These are phyloP conservation scores for Cyanoderma ruficeps DNA, from an alignment of 2,113 vertebrate genomes.

Conservation along the genomic window DNA sequence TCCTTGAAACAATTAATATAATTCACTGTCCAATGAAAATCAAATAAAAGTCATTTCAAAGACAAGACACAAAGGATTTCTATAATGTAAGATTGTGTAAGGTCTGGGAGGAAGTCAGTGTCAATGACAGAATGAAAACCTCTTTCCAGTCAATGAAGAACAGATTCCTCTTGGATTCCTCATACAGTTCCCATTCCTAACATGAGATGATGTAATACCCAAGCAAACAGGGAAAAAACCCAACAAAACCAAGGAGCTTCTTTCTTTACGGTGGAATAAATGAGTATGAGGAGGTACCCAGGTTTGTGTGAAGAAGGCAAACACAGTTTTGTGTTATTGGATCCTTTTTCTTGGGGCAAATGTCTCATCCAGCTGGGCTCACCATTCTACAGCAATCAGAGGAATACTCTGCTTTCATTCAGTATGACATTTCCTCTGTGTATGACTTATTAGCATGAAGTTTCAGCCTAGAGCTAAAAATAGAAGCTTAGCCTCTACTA, in stretches of 20 bases:
- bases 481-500: neutral
- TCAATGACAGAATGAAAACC: neutral
- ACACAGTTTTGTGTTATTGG: neutral
- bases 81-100: neutral
- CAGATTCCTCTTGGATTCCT: neutral
- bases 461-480: neutral
- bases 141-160: neutral
- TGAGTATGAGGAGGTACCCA: neutral
- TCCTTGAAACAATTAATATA: neutral
- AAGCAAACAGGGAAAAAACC: neutral
- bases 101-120: neutral
- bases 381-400: neutral
- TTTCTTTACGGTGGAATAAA: neutral
- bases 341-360: neutral
- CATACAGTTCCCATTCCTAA: neutral
- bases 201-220: neutral
- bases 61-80: neutral
- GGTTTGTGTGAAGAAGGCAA: neutral
- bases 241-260: neutral
- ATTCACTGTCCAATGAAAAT: neutral
- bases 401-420: neutral
- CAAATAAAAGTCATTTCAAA: neutral
- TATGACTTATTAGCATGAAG: constrained; percentile 3
- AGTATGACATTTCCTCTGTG: neutral
- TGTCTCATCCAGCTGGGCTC: neutral